phyloP scores from a whole-genome alignment of 2,113 vertebrate genomes.

The Myiopsitta monachus region DNA sequence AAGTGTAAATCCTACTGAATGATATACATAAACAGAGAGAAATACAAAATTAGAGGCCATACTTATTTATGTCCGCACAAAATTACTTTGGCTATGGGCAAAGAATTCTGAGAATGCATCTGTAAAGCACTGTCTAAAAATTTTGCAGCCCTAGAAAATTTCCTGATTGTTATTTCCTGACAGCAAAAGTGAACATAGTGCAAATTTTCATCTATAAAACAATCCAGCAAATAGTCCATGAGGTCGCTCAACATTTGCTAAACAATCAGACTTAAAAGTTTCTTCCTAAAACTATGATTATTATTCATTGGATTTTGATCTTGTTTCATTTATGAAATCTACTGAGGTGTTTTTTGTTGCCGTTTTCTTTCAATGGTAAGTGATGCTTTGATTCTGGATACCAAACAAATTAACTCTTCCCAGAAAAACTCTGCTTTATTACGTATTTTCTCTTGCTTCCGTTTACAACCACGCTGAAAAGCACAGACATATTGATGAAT shows the following conservation, averaged over 20 bases:
- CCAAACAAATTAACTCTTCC: slow-evolving; percentile 34
- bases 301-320: background rate
- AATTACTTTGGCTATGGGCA: background rate
- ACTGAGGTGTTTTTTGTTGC: background rate
- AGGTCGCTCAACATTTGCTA: background rate
- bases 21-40: background rate
- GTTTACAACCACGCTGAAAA: slow-evolving; percentile 33
- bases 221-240: background rate
- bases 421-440: background rate
- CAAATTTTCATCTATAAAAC: background rate
- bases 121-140: background rate
- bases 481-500: slow-evolving; percentile 58
- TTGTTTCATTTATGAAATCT: background rate
- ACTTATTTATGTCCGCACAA: background rate
- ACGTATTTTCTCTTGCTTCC: slow-evolving; percentile 21
- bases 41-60: background rate
- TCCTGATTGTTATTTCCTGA: background rate
- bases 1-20: background rate
- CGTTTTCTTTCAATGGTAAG: background rate
- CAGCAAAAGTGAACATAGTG: background rate
- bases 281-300: background rate
- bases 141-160: background rate
- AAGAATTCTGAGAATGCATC: background rate
- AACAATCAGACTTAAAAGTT: background rate
- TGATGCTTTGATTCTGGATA: background rate